phyloP scores from a whole-genome alignment of 2,797 vertebrate genomes.

The Sebastes trivittatus region DNA sequence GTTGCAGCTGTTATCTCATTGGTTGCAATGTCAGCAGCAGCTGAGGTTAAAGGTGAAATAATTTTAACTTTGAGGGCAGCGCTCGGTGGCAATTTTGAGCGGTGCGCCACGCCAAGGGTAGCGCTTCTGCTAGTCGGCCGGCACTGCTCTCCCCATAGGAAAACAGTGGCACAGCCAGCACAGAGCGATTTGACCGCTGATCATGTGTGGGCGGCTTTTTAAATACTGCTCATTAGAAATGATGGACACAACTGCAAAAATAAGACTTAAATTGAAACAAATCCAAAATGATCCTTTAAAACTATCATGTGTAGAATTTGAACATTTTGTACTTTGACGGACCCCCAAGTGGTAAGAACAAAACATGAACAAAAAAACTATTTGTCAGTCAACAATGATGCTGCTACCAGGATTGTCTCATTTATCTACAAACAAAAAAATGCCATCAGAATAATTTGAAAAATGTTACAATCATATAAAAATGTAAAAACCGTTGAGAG shows the following conservation, averaged over 20 bases:
- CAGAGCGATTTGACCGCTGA: no score
- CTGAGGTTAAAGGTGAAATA: no score
- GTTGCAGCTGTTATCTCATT: no score
- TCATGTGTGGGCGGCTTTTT: neutral
- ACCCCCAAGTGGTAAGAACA: neutral
- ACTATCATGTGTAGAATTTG: neutral
- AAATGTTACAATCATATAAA: conserved; percentile 2
- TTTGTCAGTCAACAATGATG: neutral
- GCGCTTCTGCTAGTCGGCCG: no score
- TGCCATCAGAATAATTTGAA: neutral
- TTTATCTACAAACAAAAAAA: conserved; percentile 6
- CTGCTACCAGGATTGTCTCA: neutral
- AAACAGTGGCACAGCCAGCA: no score
- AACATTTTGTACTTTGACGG: neutral
- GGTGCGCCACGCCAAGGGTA: no score
- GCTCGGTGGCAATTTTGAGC: no score
- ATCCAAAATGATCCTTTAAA: neutral
- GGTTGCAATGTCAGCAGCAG: no score
- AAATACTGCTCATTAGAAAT: conserved; percentile 3
- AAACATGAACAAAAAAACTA: neutral
- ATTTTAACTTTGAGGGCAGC: no score
- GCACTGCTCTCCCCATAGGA: no score
- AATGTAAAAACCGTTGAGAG: neutral
- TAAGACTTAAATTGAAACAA: neutral
- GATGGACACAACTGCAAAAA: neutral